Base-by-base conservation (phyloP, 2,797 vertebrate genomes). In the Emys orbicularis region DNA sequence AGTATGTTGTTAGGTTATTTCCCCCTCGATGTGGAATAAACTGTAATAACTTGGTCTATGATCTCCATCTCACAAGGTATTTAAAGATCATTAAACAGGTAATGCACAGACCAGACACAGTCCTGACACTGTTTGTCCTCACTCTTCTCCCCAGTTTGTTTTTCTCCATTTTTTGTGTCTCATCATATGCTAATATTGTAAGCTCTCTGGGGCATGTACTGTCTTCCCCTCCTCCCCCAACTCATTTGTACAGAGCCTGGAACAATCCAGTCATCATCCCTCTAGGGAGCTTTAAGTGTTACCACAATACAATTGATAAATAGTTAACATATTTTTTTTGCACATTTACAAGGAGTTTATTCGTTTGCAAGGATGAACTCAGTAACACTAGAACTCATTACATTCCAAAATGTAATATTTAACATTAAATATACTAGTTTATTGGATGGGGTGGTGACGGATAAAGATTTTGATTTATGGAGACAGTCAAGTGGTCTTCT, bases 321-420 rank as follows among this genome's bases (percentile, higher is more conserved):
- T 27, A 84, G 34, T 2, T 4, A 8, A 0, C 13, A 81, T 6
- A n/a, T 68, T 87, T 90, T 44, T 3, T 87, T 81, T 81, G 49
- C 29, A 56, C 34, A 68, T 68, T 81, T 81, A 3, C 19, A 88
- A 72, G 12, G 54, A 83, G 8, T 41, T 9, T 37, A 86, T 34
- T 84, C 4, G 53, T 19, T 12, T 86, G 31, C 37, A 92, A 89
- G 27, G 44, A 61, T 47, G 29, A 37, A 37, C 12, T 47, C 41
- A 76, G 12, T 44, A 27, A 47, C 41, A 44, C 41, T 44, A 47
- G 72, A 76, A 47, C 25, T 76, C 11, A 50, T 31, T 93, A 87
- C 19, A 86, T 92, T 95, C 44, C 83, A 84, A 94, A 93, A 93
- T 54, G 11, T 52, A 84, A 53, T 3, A 53, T 56, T 86, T 82